These are phyloP conservation scores for Artibeus jamaicensis DNA, from an alignment of 2,797 vertebrate species.

Conservation along the genomic window DNA sequence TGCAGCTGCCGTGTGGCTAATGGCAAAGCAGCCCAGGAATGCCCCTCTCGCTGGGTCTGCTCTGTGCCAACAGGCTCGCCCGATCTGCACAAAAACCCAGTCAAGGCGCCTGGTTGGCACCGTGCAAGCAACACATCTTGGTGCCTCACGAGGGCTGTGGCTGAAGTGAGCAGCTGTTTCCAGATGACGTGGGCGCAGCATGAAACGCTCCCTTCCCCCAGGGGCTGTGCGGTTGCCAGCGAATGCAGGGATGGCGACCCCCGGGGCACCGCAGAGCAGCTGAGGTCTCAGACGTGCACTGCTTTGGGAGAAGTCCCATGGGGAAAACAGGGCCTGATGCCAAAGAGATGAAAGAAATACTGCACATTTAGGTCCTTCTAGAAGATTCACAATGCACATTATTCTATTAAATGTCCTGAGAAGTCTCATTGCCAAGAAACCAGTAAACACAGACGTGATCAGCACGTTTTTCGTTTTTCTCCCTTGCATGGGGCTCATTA, in stretches of 20 bases:
- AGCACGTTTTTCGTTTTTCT: too few species aligned
- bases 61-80: conserved; percentile 28
- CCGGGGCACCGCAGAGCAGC: background rate
- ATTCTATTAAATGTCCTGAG: background rate
- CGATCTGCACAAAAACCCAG: conserved; percentile 37
- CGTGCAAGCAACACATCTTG: background rate
- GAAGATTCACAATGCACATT: background rate
- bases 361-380: background rate
- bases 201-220: background rate
- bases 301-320: background rate
- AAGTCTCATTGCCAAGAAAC: background rate
- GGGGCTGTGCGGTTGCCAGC: background rate
- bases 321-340: background rate
- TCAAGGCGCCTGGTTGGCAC: conserved; percentile 35
- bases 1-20: conserved; percentile 69
- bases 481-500: background rate
- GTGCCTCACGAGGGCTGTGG: background rate
- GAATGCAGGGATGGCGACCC: background rate
- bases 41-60: background rate
- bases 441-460: background rate
- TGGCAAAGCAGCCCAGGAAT: conserved; percentile 47
- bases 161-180: background rate
- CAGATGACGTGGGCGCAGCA: background rate
- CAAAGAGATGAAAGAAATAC: conserved; percentile 1
- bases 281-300: background rate